Evolutionary conservation across 2,797 vertebrate genomes (phyloP).

Genomic region (Carcharodon carcharias): DNA sequence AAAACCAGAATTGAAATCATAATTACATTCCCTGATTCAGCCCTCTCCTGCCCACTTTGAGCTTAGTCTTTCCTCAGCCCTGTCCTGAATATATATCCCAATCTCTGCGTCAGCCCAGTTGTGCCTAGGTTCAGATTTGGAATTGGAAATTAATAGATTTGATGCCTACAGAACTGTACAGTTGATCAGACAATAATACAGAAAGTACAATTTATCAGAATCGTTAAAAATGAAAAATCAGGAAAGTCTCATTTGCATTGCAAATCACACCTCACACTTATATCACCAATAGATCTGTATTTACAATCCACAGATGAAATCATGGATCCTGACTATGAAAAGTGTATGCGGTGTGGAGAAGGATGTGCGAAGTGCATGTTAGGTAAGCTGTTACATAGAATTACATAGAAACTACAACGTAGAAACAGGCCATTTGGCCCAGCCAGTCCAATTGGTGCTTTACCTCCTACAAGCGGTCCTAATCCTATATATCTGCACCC

Average conservation of each 20-base stretch:
- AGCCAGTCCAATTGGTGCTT: neutral
- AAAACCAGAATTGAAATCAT: neutral
- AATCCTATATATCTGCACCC: neutral
- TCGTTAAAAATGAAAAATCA: neutral
- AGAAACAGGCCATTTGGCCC: neutral
- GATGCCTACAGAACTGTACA: neutral
- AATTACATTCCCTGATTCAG: neutral
- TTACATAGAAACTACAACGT: neutral
- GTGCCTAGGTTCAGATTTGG: neutral
- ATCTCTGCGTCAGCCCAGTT: neutral
- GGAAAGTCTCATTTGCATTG: neutral
- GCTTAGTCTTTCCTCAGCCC: neutral
- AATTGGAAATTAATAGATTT: neutral
- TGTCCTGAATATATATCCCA: neutral
- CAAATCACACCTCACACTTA: neutral
- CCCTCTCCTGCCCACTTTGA: neutral
- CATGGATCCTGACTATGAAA: conserved; percentile 55
- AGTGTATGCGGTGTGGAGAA: conserved; percentile 70
- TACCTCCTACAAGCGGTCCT: neutral
- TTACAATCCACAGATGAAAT: conserved; percentile 59
- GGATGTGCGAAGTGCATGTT: conserved; percentile 70
- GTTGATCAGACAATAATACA: neutral
- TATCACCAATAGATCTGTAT: neutral
- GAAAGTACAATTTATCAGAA: neutral
- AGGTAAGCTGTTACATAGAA: conserved; percentile 59